Percentiles rank a stretch among this genome's conserved stretches.
Evolutionary conservation across 2,113 vertebrate genomes (phyloP).

Genomic region (Pipa parva): DNA sequence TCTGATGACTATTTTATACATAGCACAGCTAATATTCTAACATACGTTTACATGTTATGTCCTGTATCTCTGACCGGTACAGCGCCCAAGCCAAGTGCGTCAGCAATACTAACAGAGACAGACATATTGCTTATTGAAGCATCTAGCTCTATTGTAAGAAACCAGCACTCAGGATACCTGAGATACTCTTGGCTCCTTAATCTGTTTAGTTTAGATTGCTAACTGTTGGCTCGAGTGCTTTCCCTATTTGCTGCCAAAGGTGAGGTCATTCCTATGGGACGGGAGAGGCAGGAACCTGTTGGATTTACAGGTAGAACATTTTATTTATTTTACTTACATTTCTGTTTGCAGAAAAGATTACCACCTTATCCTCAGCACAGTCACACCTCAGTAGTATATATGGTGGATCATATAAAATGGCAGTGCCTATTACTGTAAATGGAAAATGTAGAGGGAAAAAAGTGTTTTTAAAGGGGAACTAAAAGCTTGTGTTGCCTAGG

Average conservation of each 20-base stretch:
- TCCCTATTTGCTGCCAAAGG: constrained; percentile 18
- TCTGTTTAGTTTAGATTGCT: constrained; percentile 10
- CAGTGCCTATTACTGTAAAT: too few relatives aligned
- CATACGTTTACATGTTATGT: too few relatives aligned
- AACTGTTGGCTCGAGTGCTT: not conserved
- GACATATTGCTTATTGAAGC: not conserved
- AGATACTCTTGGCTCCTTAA: not conserved
- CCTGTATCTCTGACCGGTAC: too few relatives aligned
- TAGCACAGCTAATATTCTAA: too few relatives aligned
- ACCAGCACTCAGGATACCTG: not conserved
- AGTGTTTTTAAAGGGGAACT: too few relatives aligned
- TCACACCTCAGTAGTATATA: too few relatives aligned
- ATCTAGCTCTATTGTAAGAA: not conserved
- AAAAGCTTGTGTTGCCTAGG: too few relatives aligned
- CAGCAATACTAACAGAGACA: too few relatives aligned
- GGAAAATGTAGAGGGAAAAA: too few relatives aligned
- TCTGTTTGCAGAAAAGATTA: constrained; percentile 15
- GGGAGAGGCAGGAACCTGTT: not conserved
- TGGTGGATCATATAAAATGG: too few relatives aligned
- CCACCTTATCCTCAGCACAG: constrained; percentile 10
- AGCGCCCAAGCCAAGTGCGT: too few relatives aligned
- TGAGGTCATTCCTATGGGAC: not conserved
- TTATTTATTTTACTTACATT: not conserved
- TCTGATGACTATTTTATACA: too few relatives aligned
- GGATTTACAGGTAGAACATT: constrained; percentile 2